Percentiles rank a stretch among this genome's conserved stretches.
phyloP scores from a whole-genome alignment of 2,113 vertebrate species.

The Notechis scutatus region DNA sequence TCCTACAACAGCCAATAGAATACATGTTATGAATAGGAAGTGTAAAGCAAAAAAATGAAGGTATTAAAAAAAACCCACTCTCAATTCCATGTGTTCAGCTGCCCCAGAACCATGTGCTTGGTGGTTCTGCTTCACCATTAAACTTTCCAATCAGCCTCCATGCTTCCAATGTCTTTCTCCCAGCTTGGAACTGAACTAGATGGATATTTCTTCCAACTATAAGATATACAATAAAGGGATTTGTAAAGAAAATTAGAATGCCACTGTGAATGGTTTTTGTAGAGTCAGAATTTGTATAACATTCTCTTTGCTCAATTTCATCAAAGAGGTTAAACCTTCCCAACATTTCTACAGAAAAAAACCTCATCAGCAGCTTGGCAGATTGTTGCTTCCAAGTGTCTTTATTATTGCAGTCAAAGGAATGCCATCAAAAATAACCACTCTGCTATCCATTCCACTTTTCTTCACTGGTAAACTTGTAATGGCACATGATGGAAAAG shows the following conservation, averaged over 20 bases:
- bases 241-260: not conserved
- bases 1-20: too few relatives aligned
- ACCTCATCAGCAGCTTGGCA: not conserved
- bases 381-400: not conserved
- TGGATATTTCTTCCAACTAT: too few relatives aligned
- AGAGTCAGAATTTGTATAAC: not conserved
- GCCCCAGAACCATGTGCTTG: too few relatives aligned
- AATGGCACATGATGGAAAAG: not conserved
- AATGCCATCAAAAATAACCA: not conserved
- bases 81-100: too few relatives aligned
- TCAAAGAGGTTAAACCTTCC: not conserved
- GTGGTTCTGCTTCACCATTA: too few relatives aligned
- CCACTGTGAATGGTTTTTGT: not conserved
- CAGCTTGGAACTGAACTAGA: too few relatives aligned
- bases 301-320: not conserved
- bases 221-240: not conserved
- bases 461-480: not conserved
- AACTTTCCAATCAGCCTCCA: too few relatives aligned
- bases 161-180: too few relatives aligned
- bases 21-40: too few relatives aligned
- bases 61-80: too few relatives aligned
- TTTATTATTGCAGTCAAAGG: not conserved
- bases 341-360: not conserved
- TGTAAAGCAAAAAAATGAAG: too few relatives aligned
- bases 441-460: not conserved